A percentile compares a stretch with the other conserved stretches of the same genome.
Evolutionary conservation across 2,888 invertebrate genomes (phyloP).

Genomic region (Drosophila falleni): DNA sequence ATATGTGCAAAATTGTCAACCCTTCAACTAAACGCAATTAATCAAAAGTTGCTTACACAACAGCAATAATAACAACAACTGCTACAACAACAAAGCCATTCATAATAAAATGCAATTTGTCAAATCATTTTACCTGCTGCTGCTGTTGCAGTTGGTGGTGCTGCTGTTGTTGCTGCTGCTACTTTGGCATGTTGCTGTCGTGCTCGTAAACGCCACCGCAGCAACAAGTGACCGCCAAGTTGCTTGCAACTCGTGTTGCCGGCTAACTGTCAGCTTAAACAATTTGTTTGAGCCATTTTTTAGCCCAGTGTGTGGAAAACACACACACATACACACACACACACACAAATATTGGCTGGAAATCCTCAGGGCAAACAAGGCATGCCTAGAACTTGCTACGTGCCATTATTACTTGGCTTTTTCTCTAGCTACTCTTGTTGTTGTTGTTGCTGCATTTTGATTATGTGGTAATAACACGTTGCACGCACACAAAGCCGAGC

Average conservation of each 20-base stretch:
- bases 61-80: conserved; percentile 40
- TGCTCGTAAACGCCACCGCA: conserved; percentile 56
- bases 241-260: conserved; percentile 49
- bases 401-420: conserved; percentile 55
- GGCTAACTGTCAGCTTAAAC: conserved; percentile 80
- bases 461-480: conserved; percentile 83
- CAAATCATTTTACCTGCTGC: conserved; percentile 70
- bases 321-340: conserved; percentile 4
- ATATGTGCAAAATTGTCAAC: conserved; percentile 68
- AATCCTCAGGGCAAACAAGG: conserved; percentile 32
- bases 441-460: conserved; percentile 67
- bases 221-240: conserved; percentile 67
- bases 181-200: conserved; percentile 45
- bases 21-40: conserved; percentile 71
- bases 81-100: conserved; percentile 54
- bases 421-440: conserved; percentile 15
- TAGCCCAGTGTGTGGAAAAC: conserved; percentile 40
- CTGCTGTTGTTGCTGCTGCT: conserved; percentile 29
- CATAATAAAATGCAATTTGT: conserved; percentile 79
- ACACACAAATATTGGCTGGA: conserved; percentile 45
- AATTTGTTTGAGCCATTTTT: conserved; percentile 81
- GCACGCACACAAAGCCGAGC: conserved; percentile 71
- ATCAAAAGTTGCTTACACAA: conserved; percentile 51
- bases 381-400: conserved; percentile 51
- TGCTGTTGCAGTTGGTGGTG: conserved; percentile 15